Evolutionary conservation across 2,888 invertebrate genomes (phyloP), one percentile per base, ranked within the genome.

Genomic region (Eupelmus urozonus): DNA sequence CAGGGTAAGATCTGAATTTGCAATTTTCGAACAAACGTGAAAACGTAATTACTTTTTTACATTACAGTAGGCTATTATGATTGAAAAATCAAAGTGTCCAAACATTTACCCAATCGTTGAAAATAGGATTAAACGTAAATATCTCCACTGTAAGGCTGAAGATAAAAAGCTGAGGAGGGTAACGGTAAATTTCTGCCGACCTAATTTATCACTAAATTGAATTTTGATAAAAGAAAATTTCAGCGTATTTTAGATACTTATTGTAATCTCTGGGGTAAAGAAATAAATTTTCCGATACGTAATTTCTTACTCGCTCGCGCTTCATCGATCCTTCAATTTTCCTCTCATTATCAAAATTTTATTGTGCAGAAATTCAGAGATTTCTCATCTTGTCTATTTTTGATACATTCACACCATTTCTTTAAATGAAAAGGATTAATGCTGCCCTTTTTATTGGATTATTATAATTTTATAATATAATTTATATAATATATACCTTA

Each of bases 91-190:
- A 63, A 69, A 75, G 49, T 45, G 27, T 57, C 49, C 27, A 72
- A 77, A 72, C 72, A 72, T 67, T 77, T 67, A 29, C 62, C 42
- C 60, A 53, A 72, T 77, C 66, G n/a, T 49, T 45, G 66, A 72
- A 72, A 67, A 62, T 65, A 62, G 25, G 55, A 77, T 77, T 65
- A 55, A 60, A 53, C 55, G 77, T 55, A 72, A 72, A 67, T 72
- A 73, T 40, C 1, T 23, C 7, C 23, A 4, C 23, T n/a, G 16
- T 0, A 11, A 27, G 45, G 18, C 45, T n/a, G 13, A 16, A 45
- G 9, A 16, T 45, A 45, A 13, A 45, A 45, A 7, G 16, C 5
- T 2, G 53, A 40, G 16, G 18, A 45, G 27, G 4, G 51, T 11
- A 62, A 13, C 66, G 40, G 66, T 77, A 67, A 77, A 77, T 62